Percentiles rank a stretch among this genome's conserved stretches.
Evolutionary conservation across 1,140 invertebrate genomes (phyloP).

Genomic region (Spodoptera frugiperda): DNA sequence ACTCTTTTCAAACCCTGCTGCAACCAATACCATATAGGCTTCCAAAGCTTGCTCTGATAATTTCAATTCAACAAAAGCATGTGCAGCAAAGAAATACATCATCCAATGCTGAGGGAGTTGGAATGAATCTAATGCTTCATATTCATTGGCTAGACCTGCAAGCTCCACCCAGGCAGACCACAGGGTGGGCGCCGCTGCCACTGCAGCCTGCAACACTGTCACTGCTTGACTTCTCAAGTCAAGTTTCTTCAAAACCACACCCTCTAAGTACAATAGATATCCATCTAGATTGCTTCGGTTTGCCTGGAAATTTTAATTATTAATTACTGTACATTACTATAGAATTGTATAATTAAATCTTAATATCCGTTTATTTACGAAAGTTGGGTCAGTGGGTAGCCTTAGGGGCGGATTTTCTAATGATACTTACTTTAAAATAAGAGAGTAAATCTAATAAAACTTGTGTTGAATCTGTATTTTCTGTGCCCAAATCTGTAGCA

Average conservation of each 20-base stretch:
- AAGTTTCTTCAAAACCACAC: slow-evolving; percentile 95
- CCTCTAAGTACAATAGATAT: slow-evolving; percentile 96
- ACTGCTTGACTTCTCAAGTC: slow-evolving; percentile 89
- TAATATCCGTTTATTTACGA: too few species aligned
- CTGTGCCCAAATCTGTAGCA: slow-evolving; percentile 90
- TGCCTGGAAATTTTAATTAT: slow-evolving; percentile 82
- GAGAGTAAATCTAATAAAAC: slow-evolving; percentile 78
- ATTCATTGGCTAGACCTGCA: slow-evolving; percentile 93
- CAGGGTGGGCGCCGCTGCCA: slow-evolving; percentile 92
- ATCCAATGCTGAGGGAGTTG: slow-evolving; percentile 97
- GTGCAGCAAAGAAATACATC: slow-evolving; percentile 96
- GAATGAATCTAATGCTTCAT: slow-evolving; percentile 89
- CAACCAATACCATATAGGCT: slow-evolving; percentile 92
- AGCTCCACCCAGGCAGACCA: slow-evolving; percentile 98
- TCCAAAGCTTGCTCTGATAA: slow-evolving; percentile 95
- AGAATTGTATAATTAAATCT: too few species aligned
- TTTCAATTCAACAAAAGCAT: slow-evolving; percentile 96
- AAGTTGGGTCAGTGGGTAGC: too few species aligned
- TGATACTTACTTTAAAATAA: slow-evolving; percentile 76
- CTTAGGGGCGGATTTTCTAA: too few species aligned
- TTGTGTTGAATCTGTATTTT: slow-evolving; percentile 80
- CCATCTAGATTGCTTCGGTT: slow-evolving; percentile 92
- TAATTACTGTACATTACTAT: too few species aligned
- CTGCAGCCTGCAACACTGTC: slow-evolving; percentile 92
- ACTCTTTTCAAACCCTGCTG: slow-evolving; percentile 94